These are phyloP conservation scores for Hyla sarda DNA, from an alignment of 2,113 vertebrate genomes.

Conservation along the genomic window DNA sequence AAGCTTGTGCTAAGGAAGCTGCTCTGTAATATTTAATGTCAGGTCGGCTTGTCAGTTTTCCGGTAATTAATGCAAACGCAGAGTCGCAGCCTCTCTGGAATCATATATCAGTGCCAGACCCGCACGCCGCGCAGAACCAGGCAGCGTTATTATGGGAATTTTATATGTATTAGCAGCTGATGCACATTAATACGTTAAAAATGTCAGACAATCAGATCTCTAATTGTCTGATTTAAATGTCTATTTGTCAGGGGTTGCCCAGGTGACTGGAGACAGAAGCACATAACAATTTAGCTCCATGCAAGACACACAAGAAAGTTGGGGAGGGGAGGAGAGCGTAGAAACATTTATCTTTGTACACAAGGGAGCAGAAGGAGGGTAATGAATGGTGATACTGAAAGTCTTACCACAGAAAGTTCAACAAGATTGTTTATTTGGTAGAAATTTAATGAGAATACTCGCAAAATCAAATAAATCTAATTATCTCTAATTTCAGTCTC, in stretches of 20 bases:
- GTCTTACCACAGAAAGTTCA: slow-evolving; percentile 32
- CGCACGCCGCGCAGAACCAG: slow-evolving; percentile 59
- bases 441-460: background rate
- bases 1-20: slow-evolving; percentile 41
- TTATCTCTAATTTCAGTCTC: background rate
- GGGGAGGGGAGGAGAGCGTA: slow-evolving; percentile 2
- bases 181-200: slow-evolving; percentile 72
- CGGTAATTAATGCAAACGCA: slow-evolving; percentile 69
- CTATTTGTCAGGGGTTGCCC: slow-evolving; percentile 76
- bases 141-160: slow-evolving; percentile 65
- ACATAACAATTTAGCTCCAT: slow-evolving; percentile 49
- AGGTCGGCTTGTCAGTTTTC: slow-evolving; percentile 65
- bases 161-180: slow-evolving; percentile 67
- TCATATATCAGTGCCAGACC: slow-evolving; percentile 79
- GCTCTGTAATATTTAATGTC: slow-evolving; percentile 62
- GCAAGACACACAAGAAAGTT: slow-evolving; percentile 56
- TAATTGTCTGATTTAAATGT: slow-evolving; percentile 82
- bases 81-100: slow-evolving; percentile 63
- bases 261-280: slow-evolving; percentile 59
- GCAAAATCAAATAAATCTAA: background rate
- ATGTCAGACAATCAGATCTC: slow-evolving; percentile 68
- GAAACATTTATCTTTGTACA: slow-evolving; percentile 42
- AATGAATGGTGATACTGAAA: slow-evolving; percentile 38
- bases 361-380: slow-evolving; percentile 28
- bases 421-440: slow-evolving; percentile 1